Conservation (phyloP, 2,113 vertebrate genomes). For the Salvelinus fontinalis region DNA sequence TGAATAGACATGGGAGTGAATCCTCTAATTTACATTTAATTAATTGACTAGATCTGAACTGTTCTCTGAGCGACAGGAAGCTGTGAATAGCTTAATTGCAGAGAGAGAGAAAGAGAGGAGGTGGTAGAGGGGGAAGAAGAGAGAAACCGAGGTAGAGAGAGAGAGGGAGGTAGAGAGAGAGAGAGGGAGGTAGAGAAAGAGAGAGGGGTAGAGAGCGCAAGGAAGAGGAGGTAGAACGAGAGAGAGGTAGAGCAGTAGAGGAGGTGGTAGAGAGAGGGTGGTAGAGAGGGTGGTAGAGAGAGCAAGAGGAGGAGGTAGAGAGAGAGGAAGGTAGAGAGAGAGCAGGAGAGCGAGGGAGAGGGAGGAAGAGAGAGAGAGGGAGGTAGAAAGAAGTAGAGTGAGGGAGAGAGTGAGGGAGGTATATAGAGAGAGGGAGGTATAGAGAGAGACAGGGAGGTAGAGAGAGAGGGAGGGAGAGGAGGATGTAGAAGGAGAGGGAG, state of each 20-base stretch:
- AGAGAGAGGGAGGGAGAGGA: too few species aligned
- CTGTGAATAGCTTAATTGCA: constrained; percentile 70
- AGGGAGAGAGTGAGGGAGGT: too few species aligned
- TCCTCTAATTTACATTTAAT: constrained; percentile 58
- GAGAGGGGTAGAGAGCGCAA: too few species aligned
- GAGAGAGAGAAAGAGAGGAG: constrained; percentile 31
- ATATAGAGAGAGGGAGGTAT: too few species aligned
- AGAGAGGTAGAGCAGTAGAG: constrained; percentile 37
- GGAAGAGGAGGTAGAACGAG: neutral
- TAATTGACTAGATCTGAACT: constrained; percentile 65
- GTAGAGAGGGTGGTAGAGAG: too few species aligned
- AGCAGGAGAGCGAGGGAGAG: constrained; percentile 16
- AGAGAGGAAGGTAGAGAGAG: constrained; percentile 31
- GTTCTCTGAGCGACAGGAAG: constrained; percentile 17
- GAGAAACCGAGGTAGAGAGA: too few species aligned
- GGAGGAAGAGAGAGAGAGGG: too few species aligned
- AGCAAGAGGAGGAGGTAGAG: neutral
- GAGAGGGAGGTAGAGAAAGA: neutral
- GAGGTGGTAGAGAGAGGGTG: too few species aligned
- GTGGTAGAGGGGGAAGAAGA: neutral
- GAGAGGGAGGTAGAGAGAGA: neutral
- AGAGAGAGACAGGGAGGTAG: neutral
- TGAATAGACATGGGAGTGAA: constrained; percentile 48
- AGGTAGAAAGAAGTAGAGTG: neutral
- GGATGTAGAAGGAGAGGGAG: too few species aligned